phyloP scores from a whole-genome alignment of 2,888 invertebrate species.

The Ormyrus labotus region DNA sequence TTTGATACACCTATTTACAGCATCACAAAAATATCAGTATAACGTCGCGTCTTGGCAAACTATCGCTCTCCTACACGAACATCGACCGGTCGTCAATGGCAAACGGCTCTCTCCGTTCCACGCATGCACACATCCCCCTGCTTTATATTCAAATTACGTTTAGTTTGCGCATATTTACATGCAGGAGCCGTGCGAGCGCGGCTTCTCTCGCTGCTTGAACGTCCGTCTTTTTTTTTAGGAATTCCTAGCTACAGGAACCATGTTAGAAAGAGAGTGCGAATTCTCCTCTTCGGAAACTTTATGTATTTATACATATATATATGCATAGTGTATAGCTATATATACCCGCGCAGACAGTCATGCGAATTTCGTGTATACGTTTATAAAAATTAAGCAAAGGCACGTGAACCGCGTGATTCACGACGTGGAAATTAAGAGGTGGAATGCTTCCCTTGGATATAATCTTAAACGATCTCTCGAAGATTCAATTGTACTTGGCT shows the following conservation, averaged over 20 bases:
- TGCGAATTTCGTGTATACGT: not conserved
- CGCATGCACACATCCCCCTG: conserved; percentile 21
- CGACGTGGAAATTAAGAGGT: not conserved
- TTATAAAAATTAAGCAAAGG: conserved; percentile 6
- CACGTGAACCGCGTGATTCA: not conserved
- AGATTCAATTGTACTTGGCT: not conserved
- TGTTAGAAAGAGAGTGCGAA: conserved; percentile 31
- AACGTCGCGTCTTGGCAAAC: conserved; percentile 56
- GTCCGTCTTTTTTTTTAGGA: conserved; percentile 45
- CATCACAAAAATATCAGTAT: conserved; percentile 67
- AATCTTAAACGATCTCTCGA: not conserved
- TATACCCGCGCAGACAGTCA: not conserved
- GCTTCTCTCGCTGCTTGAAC: conserved; percentile 30
- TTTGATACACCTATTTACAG: conserved; percentile 62
- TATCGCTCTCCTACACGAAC: conserved; percentile 51
- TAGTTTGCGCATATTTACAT: conserved; percentile 59
- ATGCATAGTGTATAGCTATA: conserved; percentile 12
- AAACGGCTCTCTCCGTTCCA: conserved; percentile 23
- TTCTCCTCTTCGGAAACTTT: conserved; percentile 14
- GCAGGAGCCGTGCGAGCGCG: conserved; percentile 42
- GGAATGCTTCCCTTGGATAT: not conserved
- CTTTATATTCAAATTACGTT: conserved; percentile 56
- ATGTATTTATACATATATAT: conserved; percentile 1
- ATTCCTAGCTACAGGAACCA: conserved; percentile 53
- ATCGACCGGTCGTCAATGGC: conserved; percentile 40